Conservation (phyloP, 1,140 invertebrate species). For the Cotesia vestalis region DNA sequence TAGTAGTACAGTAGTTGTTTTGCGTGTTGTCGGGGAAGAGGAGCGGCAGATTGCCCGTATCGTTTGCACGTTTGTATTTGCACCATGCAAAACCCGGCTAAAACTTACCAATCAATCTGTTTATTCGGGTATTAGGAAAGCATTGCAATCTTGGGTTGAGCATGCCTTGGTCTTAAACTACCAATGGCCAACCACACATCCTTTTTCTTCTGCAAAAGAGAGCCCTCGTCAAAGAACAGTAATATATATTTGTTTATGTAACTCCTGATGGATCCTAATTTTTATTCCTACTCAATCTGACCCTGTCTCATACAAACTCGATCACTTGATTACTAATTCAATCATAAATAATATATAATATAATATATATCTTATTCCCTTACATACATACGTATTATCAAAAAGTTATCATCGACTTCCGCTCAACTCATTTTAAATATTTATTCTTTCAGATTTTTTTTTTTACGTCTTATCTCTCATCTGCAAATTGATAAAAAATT, state of each 20-base stretch:
- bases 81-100: conserved; percentile 52
- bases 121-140: conserved; percentile 66
- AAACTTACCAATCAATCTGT: conserved; percentile 60
- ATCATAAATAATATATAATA: no score
- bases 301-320: no score
- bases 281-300: neutral
- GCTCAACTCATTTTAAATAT: no score
- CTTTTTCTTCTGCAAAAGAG: conserved; percentile 67
- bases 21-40: conserved; percentile 31
- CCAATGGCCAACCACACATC: conserved; percentile 66
- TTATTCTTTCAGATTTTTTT: no score
- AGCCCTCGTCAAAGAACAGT: conserved; percentile 66
- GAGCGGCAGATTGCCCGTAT: conserved; percentile 50
- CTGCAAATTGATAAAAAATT: no score
- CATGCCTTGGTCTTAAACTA: conserved; percentile 66
- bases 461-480: no score
- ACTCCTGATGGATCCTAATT: conserved; percentile 12
- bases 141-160: conserved; percentile 66
- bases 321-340: no score
- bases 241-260: conserved; percentile 53
- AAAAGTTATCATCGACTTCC: no score
- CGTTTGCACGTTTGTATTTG: conserved; percentile 49
- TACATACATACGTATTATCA: no score
- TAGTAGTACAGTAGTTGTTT: conserved; percentile 6
- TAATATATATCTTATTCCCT: no score